Base-by-base conservation (phyloP, 1,140 invertebrate genomes). In the Eumeta japonica region DNA sequence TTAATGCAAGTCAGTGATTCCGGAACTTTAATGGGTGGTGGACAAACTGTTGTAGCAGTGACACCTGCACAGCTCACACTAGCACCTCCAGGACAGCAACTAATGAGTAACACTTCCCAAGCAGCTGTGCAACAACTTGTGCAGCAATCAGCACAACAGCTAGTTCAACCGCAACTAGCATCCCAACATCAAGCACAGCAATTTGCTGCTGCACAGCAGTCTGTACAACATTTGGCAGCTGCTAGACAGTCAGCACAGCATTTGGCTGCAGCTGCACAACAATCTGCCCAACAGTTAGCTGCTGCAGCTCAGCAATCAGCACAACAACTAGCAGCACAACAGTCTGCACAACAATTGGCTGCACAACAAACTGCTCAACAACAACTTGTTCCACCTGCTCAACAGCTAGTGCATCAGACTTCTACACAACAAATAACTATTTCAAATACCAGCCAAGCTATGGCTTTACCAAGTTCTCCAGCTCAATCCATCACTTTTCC, bases 1-100 rank as follows among this genome's bases (percentile, higher is more conserved):
- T 37, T 74, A 11, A 74, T 74, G 70, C 66, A 74, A 62, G 70
- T 71, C 9, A 71, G 70, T 58, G 70, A 71, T 31, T 71, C 70
- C 20, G 70, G 64, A 1, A 71, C 59, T 31, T 39, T 74, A 4
- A 71, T 74, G 70, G 66, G 70, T 19, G 66, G 61, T 28, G 70
- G 70, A 24, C 62, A 67, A 39, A 71, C 70, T 33, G 70, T 74
- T 14, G 70, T 74, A 14, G 70, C 66, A 10, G 64, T 73, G 10
- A 66, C 61, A 10, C 70, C 70, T 17, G 70, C 70, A 16, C 70
- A 74, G 36, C 45, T 73, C n/a, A 73, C 68, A 18, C 45, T 73
- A 38, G 68, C 54, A 28, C 68, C 59, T 15, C 58, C 59, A 24
- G 38, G 61, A 16, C 66, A 68, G 37, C 68, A 73, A 13, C 38